Base-by-base conservation (phyloP, 2,888 invertebrate species). In the Cerastoderma edule region DNA sequence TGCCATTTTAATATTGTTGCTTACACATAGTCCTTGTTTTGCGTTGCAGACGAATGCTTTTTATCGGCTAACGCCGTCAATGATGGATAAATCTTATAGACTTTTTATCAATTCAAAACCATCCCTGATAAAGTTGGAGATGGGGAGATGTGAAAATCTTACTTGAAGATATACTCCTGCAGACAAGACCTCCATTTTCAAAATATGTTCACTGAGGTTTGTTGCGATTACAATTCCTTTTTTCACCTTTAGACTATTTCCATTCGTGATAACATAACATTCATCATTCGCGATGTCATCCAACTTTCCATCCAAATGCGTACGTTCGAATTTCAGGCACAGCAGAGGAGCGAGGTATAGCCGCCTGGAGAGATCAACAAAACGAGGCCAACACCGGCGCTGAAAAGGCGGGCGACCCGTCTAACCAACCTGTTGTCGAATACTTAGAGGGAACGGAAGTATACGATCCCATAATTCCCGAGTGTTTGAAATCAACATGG, bases 331-430 rank as follows among this genome's bases (percentile, higher is more conserved):
- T 19, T 35, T 13, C 39, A 85, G 81, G 85, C 13, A 78, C 78
- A n/a, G 63, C 67, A 19, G 73, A 75, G 28, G 83, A 85, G 66
- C 60, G 83, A 3, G 83, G 83, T 0, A 79, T 83, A 13, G 67
- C 76, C 33, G 78, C 80, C 10, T 78, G 81, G 78, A 63, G 69
- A 5, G 67, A 79, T 27, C 65, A 67, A 1, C 6, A 32, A 35
- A 39, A 60, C 33, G 39, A 24, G 6, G 60, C n/a, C 27, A 6
- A 46, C 4, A n/a, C n/a, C n/a, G n/a, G n/a, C n/a, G 30, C 4
- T 16, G 54, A 53, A 1, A 54, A 56, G 19, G n/a, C n/a, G 3
- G 27, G 35, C 33, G 24, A 8, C 22, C 54, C 39, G 19, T 24
- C 33, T 19, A 1, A 54, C 1, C 57, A 64, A 3, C 54, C 60